Evolutionary conservation across 2,888 invertebrate genomes (phyloP), one percentile per base, ranked within the genome.

Genomic region (Rhaphigaster nebulosa): DNA sequence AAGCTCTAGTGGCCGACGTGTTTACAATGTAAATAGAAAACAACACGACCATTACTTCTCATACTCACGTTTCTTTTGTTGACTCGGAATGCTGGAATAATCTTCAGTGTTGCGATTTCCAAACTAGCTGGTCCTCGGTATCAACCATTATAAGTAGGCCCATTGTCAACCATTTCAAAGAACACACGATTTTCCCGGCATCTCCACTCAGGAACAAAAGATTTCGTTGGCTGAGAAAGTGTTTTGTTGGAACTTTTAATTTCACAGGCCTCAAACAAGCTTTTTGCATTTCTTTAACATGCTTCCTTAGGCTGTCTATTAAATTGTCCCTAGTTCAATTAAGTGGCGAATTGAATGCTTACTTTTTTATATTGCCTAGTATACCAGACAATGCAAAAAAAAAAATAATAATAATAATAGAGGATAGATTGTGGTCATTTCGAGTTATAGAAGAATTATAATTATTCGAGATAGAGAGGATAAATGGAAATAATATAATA

Each of bases 101-200:
- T 34, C 6, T 20, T 20, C 23, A 20, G 8, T 38, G 20, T 76
- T 23, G 23, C 34, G 70, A 23, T 76, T 38, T 76, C 70, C 70
- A 76, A 84, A 50, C n/a, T 26, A 15, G 84, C 45, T 23, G 10
- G 1, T 8, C 8, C 15, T n/a, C 26, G 13, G 23, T n/a, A 84
- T 15, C 45, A 13, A 38, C 84, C 45, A 50, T 84, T 84, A 84
- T 84, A 50, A 84, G 45, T 45, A 50, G 84, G n/a, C 26, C 84
- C 8, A 84, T 84, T 84, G 84, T 84, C n/a, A n/a, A 45, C 84
- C n/a, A 45, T n/a, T n/a, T 84, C 45, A 84, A 84, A 84, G 84
- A 84, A 84, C 45, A n/a, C 45, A 41, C 45, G 34, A 84, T 84
- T 84, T 84, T 45, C 45, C 45, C 34, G 84, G n/a, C 15, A 45